These are phyloP conservation scores for Drosophila eohydei DNA, from an alignment of 2,888 invertebrate species.

Conservation along the genomic window DNA sequence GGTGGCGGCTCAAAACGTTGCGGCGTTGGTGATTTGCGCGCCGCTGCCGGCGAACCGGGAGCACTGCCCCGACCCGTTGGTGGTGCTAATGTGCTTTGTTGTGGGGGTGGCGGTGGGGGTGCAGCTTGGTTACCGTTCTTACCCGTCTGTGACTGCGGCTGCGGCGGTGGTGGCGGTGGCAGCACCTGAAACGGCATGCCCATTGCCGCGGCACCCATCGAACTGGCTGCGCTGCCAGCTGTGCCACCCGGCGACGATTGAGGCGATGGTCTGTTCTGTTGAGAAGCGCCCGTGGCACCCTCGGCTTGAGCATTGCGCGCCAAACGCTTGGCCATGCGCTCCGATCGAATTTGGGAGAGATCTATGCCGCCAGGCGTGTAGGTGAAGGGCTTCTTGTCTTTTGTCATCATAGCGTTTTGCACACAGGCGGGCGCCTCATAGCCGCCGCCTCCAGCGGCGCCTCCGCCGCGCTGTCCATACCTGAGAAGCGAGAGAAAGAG, in stretches of 20 bases:
- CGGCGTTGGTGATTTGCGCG: slow-evolving; percentile 85
- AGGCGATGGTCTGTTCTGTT: slow-evolving; percentile 85
- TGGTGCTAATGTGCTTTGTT: slow-evolving; percentile 84
- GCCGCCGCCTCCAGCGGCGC: slow-evolving; percentile 72
- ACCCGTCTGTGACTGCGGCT: slow-evolving; percentile 62
- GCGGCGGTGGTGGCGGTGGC: slow-evolving; percentile 86
- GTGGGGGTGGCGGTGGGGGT: slow-evolving; percentile 84
- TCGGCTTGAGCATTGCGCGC: slow-evolving; percentile 90
- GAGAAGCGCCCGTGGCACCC: slow-evolving; percentile 87
- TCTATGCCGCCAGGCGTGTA: slow-evolving; percentile 97
- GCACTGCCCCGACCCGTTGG: slow-evolving; percentile 77
- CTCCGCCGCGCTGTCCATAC: slow-evolving; percentile 84
- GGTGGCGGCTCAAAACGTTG: slow-evolving; percentile 86
- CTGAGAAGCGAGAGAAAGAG: slow-evolving; percentile 44
- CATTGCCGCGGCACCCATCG: slow-evolving; percentile 80
- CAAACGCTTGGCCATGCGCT: slow-evolving; percentile 93
- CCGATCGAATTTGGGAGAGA: slow-evolving; percentile 94
- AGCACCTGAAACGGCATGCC: slow-evolving; percentile 77
- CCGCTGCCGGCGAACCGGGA: slow-evolving; percentile 85
- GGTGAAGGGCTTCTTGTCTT: slow-evolving; percentile 98
- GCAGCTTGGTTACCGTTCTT: slow-evolving; percentile 84
- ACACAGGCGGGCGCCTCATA: slow-evolving; percentile 94
- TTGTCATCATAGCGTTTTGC: slow-evolving; percentile 97
- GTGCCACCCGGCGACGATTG: slow-evolving; percentile 73
- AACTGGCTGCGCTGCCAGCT: slow-evolving; percentile 83